These are phyloP conservation scores for Anoura caudifer DNA, from an alignment of 2,113 vertebrate genomes.

Conservation along the genomic window DNA sequence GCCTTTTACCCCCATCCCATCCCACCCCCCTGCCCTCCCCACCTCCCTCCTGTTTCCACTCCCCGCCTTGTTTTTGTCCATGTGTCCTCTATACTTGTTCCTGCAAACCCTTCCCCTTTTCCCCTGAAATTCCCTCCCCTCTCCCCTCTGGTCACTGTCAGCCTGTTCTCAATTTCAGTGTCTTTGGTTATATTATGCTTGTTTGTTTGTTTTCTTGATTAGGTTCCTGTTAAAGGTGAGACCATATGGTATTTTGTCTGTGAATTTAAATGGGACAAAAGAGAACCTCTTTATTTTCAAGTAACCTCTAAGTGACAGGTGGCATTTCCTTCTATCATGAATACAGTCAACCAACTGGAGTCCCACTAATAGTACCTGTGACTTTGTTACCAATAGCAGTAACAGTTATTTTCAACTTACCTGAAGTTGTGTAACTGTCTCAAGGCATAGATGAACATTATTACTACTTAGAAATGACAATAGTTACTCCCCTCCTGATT, in stretches of 20 bases:
- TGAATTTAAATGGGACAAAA: not conserved
- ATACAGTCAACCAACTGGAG: not conserved
- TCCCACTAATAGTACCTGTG: not conserved
- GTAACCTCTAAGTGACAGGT: not conserved
- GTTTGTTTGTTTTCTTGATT: too few species aligned
- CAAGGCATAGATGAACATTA: not conserved
- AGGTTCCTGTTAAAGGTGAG: too few species aligned
- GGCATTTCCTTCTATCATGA: not conserved
- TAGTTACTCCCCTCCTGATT: not conserved
- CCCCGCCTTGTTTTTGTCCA: too few species aligned
- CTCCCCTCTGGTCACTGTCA: too few species aligned
- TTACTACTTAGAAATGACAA: not conserved
- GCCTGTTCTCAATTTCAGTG: too few species aligned
- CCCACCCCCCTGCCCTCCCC: too few species aligned
- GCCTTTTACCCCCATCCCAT: too few species aligned
- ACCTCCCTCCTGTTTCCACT: too few species aligned
- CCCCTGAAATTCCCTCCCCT: too few species aligned
- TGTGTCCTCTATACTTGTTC: too few species aligned
- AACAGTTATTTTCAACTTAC: not conserved
- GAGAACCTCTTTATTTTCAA: not conserved
- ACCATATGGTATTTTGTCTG: not conserved
- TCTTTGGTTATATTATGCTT: too few species aligned
- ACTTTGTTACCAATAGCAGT: not conserved
- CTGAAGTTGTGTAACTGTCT: not conserved
- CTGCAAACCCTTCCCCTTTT: too few species aligned